A percentile compares a stretch with the other conserved stretches of the same genome.
phyloP scores from a whole-genome alignment of 1,140 invertebrate species.

The Megathymus violae region DNA sequence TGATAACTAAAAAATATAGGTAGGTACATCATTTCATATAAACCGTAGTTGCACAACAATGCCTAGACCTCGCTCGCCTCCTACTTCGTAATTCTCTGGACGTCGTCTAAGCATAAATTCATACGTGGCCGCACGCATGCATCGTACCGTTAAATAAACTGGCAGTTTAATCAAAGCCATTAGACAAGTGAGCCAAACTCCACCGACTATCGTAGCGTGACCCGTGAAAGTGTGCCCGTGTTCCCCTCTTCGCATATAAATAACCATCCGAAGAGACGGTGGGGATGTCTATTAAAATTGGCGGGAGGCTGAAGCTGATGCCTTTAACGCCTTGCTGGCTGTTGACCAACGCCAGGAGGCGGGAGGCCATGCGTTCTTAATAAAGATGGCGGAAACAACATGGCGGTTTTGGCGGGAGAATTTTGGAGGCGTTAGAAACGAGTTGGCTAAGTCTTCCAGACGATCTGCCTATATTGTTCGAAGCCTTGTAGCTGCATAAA shows the following conservation, averaged over 20 bases:
- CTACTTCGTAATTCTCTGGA: slow-evolving; percentile 64
- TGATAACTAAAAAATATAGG: not conserved
- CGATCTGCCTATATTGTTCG: slow-evolving; percentile 33
- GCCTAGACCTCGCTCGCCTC: slow-evolving; percentile 3
- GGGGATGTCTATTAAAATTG: slow-evolving; percentile 57
- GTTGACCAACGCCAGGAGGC: slow-evolving; percentile 80
- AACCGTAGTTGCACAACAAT: slow-evolving; percentile 6
- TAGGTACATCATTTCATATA: not conserved
- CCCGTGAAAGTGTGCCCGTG: slow-evolving; percentile 51
- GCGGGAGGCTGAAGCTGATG: slow-evolving; percentile 76
- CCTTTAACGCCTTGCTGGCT: slow-evolving; percentile 82
- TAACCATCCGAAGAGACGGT: slow-evolving; percentile 40
- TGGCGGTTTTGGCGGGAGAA: slow-evolving; percentile 71
- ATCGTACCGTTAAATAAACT: slow-evolving; percentile 83
- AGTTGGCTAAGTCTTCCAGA: slow-evolving; percentile 34
- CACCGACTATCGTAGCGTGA: slow-evolving; percentile 58
- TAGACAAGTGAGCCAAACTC: slow-evolving; percentile 82
- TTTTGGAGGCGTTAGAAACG: slow-evolving; percentile 49
- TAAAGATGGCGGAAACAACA: slow-evolving; percentile 78
- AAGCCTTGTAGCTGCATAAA: slow-evolving; percentile 26
- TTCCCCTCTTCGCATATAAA: slow-evolving; percentile 41
- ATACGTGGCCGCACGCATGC: slow-evolving; percentile 78
- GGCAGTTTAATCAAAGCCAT: slow-evolving; percentile 83
- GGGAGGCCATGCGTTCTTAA: slow-evolving; percentile 81
- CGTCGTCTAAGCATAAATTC: slow-evolving; percentile 79